Conservation (phyloP, 2,113 vertebrate genomes). For the Callopanchax toddi region DNA sequence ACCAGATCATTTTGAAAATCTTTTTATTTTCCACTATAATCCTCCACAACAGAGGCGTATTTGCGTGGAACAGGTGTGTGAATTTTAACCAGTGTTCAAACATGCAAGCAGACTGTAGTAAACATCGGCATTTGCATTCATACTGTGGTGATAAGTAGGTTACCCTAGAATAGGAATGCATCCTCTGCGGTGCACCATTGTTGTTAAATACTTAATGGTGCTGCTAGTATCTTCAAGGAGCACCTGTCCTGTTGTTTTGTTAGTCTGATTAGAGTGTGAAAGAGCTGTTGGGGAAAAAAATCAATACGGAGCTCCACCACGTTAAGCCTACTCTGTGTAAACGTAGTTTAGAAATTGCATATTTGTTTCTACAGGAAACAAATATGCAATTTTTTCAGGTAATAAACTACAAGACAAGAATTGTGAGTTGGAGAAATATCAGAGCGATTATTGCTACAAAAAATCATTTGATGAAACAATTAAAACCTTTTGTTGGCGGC, state of each 20-base stretch:
- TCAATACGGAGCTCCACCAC: constrained; percentile 60
- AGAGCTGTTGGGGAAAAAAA: constrained; percentile 61
- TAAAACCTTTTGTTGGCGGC: too few species aligned
- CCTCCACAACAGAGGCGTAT: constrained; percentile 16
- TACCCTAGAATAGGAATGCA: constrained; percentile 69
- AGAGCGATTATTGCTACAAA: too few species aligned
- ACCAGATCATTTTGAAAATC: not conserved
- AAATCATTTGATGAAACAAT: too few species aligned
- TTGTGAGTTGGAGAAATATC: not conserved
- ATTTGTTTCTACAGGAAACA: constrained; percentile 43
- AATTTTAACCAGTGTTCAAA: constrained; percentile 66
- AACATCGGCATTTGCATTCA: constrained; percentile 66
- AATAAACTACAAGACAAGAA: constrained; percentile 7
- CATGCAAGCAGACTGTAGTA: constrained; percentile 58
- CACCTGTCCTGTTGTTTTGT: constrained; percentile 76
- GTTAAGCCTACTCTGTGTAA: constrained; percentile 68
- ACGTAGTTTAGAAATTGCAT: constrained; percentile 59
- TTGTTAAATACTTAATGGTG: constrained; percentile 78
- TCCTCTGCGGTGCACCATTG: constrained; percentile 69
- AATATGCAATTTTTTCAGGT: constrained; percentile 42
- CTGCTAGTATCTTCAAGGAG: constrained; percentile 77
- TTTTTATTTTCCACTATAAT: not conserved
- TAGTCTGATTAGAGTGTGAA: constrained; percentile 76
- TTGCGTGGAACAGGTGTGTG: constrained; percentile 33
- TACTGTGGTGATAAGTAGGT: constrained; percentile 72